Conservation (phyloP, 2,888 invertebrate species). For the Panopea generosa region DNA sequence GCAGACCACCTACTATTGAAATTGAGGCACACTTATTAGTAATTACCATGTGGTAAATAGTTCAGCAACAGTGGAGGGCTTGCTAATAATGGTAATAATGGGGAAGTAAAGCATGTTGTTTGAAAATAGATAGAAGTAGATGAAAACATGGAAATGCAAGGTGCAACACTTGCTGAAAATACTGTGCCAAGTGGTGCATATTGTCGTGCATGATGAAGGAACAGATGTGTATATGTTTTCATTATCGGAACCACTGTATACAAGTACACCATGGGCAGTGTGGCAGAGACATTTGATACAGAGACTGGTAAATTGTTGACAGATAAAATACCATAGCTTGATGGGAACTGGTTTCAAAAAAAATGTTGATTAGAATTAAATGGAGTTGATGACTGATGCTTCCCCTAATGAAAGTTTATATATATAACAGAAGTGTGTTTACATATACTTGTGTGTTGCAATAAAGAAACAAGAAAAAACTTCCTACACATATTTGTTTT, state of each 20-base stretch:
- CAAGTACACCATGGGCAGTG: too few relatives aligned
- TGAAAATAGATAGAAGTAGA: slow-evolving; percentile 23
- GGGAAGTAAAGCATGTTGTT: slow-evolving; percentile 23
- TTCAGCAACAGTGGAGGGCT: slow-evolving; percentile 57
- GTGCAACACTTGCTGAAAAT: slow-evolving; percentile 11
- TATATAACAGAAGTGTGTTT: too few relatives aligned
- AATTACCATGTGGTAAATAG: slow-evolving; percentile 48
- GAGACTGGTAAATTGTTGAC: too few relatives aligned
- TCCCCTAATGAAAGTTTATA: too few relatives aligned
- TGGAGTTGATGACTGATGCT: too few relatives aligned
- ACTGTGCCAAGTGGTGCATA: neutral
- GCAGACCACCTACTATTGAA: slow-evolving; percentile 47
- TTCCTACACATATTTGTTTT: too few relatives aligned
- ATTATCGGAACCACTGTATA: neutral
- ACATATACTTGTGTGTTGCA: too few relatives aligned
- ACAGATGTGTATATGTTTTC: neutral
- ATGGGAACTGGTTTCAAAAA: too few relatives aligned
- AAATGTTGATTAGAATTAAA: too few relatives aligned
- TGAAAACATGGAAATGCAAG: slow-evolving; percentile 2
- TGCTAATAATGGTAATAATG: slow-evolving; percentile 7
- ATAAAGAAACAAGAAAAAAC: too few relatives aligned
- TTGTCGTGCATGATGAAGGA: neutral
- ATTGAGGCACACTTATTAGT: slow-evolving; percentile 57
- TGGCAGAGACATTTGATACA: too few relatives aligned
- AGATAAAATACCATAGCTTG: too few relatives aligned